Evolutionary conservation across 2,113 vertebrate species (phyloP).

Genomic region (Oxyura jamaicensis): DNA sequence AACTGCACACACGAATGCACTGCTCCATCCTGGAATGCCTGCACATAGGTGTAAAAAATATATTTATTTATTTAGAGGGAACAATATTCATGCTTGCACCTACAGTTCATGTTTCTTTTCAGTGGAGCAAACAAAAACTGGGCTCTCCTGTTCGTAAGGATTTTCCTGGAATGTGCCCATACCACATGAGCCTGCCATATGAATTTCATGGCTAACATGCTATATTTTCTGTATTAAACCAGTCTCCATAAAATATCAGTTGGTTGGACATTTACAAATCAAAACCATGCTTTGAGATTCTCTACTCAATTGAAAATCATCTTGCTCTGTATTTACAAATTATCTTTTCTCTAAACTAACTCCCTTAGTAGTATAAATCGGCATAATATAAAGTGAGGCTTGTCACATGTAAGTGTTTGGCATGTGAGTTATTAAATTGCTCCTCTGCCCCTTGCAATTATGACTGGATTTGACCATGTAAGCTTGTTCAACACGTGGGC

Average conservation of each 20-base stretch:
- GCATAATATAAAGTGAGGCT: background rate
- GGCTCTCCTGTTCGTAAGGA: background rate
- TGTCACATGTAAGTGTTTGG: background rate
- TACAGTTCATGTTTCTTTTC: background rate
- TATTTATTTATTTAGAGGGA: background rate
- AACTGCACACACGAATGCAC: background rate
- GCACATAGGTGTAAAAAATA: background rate
- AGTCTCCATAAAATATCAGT: background rate
- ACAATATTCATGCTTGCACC: background rate
- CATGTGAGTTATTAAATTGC: background rate
- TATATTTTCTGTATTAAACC: background rate
- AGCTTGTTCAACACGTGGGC: background rate
- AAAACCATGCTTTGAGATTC: background rate
- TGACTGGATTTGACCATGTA: accelerated
- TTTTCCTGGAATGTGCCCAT: background rate
- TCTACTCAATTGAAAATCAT: background rate
- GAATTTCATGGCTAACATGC: background rate
- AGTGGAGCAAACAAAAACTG: background rate
- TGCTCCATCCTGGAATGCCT: background rate
- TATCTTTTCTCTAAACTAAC: background rate
- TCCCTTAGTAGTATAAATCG: background rate
- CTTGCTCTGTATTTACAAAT: background rate
- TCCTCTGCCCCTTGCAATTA: background rate
- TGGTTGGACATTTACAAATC: background rate
- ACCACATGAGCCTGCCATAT: background rate